Percentiles rank a stretch among this genome's conserved stretches.
phyloP scores from a whole-genome alignment of 2,797 vertebrate species.

The Macroramphosus scolopax region DNA sequence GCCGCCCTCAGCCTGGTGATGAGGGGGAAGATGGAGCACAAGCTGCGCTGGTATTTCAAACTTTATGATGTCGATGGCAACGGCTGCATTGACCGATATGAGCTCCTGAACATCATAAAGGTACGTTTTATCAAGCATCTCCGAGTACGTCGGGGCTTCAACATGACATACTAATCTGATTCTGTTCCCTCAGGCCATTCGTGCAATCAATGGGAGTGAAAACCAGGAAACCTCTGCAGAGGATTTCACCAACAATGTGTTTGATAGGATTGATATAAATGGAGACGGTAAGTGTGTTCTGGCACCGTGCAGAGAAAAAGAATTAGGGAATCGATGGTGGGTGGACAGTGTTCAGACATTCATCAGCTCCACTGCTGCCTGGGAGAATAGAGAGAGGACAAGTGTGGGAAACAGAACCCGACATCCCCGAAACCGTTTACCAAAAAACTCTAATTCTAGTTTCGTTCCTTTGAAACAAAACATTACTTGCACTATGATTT shows the following conservation, averaged over 20 bases:
- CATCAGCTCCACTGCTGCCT: conserved; percentile 7
- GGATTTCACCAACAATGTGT: conserved; percentile 89
- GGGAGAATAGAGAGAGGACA: not conserved
- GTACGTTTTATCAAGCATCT: conserved; percentile 46
- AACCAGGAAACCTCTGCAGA: conserved; percentile 78
- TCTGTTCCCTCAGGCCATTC: conserved; percentile 79
- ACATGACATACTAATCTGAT: not conserved
- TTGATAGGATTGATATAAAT: conserved; percentile 87
- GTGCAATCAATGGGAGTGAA: conserved; percentile 86
- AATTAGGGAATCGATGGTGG: conserved; percentile 10
- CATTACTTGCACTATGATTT: too few relatives aligned
- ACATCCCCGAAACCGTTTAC: not conserved
- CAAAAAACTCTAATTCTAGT: not conserved
- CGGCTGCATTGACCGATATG: conserved; percentile 89
- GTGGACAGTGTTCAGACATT: conserved; percentile 21
- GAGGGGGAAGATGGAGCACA: conserved; percentile 93
- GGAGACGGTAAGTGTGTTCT: conserved; percentile 83
- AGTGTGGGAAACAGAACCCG: not conserved
- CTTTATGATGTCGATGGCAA: conserved; percentile 93
- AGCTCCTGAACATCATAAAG: conserved; percentile 92
- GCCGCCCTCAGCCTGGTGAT: conserved; percentile 90
- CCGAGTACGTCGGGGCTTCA: not conserved
- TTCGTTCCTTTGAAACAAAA: not conserved
- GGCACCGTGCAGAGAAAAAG: not conserved
- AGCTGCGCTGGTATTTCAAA: conserved; percentile 92